phyloP scores from a whole-genome alignment of 2,113 vertebrate genomes.

The Naja naja region DNA sequence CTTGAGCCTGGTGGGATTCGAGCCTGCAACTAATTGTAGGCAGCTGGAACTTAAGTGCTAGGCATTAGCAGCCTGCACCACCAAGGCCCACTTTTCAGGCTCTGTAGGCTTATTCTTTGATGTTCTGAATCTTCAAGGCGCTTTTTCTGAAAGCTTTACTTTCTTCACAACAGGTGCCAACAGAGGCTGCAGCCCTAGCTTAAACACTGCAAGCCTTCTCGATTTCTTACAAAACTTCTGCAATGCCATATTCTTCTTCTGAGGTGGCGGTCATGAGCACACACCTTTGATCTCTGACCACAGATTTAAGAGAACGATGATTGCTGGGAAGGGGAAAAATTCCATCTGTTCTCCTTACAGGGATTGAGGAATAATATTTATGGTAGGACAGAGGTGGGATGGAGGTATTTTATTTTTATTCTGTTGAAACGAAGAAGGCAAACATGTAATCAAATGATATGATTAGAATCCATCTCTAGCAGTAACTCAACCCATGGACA shows the following conservation, averaged over 20 bases:
- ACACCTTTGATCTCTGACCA: slow-evolving; percentile 32
- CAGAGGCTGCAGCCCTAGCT: slow-evolving; percentile 39
- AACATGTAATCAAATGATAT: background rate
- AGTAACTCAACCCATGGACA: background rate
- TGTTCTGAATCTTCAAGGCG: slow-evolving; percentile 62
- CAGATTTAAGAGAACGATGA: background rate
- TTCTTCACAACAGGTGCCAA: slow-evolving; percentile 62
- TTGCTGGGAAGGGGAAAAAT: background rate
- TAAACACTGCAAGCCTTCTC: slow-evolving; percentile 48
- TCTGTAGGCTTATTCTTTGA: slow-evolving; percentile 58
- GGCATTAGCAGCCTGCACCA: too few species aligned
- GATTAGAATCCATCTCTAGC: background rate
- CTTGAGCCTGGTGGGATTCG: too few species aligned
- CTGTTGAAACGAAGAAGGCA: background rate
- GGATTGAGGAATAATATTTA: background rate
- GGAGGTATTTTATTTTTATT: background rate
- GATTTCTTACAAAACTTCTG: slow-evolving; percentile 16
- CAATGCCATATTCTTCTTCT: slow-evolving; percentile 20
- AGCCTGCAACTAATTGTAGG: too few species aligned
- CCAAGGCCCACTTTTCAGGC: slow-evolving; percentile 54
- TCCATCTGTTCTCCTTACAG: background rate
- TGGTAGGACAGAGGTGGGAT: background rate
- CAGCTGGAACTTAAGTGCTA: too few species aligned
- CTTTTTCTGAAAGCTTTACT: slow-evolving; percentile 65
- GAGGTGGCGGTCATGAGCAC: background rate